Conservation (phyloP, 2,888 invertebrate species). For the Acleris literana region DNA sequence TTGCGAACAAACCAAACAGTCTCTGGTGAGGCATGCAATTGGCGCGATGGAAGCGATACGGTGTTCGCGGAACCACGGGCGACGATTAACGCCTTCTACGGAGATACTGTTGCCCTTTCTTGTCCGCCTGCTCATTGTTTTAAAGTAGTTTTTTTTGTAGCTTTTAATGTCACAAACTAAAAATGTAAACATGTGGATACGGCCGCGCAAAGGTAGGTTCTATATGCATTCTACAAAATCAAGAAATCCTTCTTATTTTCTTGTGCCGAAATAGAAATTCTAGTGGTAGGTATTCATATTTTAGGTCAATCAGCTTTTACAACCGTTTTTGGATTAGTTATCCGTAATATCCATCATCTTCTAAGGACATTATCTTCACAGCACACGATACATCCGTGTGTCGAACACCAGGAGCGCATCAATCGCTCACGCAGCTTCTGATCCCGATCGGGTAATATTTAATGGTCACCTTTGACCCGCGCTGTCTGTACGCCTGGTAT, state of each 20-base stretch:
- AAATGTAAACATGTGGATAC: too few species aligned
- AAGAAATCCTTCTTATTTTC: too few species aligned
- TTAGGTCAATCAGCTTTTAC: too few species aligned
- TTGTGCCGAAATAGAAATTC: too few species aligned
- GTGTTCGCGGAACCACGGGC: slow-evolving; percentile 51
- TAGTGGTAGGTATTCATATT: too few species aligned
- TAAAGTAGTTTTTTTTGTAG: slow-evolving; percentile 12
- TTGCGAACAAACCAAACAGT: neutral
- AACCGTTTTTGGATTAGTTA: too few species aligned
- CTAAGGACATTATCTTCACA: neutral
- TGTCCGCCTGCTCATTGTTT: slow-evolving; percentile 45
- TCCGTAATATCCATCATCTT: too few species aligned
- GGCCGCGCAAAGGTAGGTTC: too few species aligned
- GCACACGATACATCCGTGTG: slow-evolving; percentile 26
- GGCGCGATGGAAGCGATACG: slow-evolving; percentile 43
- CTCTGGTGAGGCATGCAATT: slow-evolving; percentile 2
- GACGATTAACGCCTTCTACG: slow-evolving; percentile 54
- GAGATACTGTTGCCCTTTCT: slow-evolving; percentile 47
- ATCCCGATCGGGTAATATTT: slow-evolving; percentile 47
- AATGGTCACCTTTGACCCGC: slow-evolving; percentile 47
- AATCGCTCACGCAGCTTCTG: slow-evolving; percentile 49
- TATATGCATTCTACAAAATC: too few species aligned
- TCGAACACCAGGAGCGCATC: slow-evolving; percentile 48
- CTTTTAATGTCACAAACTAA: too few species aligned
- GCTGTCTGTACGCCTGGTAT: slow-evolving; percentile 5